These are phyloP conservation scores for Limnephilus auricula DNA, from an alignment of 2,888 invertebrate species.

Conservation along the genomic window DNA sequence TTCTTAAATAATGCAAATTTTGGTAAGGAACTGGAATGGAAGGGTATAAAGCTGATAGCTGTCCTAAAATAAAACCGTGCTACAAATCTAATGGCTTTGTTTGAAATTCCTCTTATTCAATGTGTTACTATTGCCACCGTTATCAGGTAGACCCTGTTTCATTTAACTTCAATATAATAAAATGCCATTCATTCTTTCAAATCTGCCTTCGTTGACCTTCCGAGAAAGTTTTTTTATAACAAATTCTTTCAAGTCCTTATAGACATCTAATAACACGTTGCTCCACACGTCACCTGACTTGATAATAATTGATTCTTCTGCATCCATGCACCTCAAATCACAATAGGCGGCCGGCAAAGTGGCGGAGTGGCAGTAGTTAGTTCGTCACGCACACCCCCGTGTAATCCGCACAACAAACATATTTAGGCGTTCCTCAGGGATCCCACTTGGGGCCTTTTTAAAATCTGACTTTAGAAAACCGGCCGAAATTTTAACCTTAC, in stretches of 20 bases:
- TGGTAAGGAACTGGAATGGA: too few species aligned
- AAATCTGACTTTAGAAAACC: not conserved
- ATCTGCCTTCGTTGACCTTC: not conserved
- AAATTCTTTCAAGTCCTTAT: not conserved
- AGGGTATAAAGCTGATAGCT: too few species aligned
- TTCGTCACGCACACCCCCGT: constrained; percentile 21
- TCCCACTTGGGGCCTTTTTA: not conserved
- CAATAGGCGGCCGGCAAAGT: constrained; percentile 18
- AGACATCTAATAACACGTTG: not conserved
- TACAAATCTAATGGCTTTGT: too few species aligned
- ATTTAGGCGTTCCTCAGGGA: constrained; percentile 17
- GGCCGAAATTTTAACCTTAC: not conserved
- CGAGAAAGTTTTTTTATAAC: not conserved
- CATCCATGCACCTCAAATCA: constrained; percentile 16
- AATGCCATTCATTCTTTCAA: not conserved
- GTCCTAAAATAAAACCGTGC: too few species aligned
- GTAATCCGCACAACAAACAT: constrained; percentile 31
- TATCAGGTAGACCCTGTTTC: not conserved
- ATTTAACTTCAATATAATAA: not conserved
- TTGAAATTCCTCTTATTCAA: too few species aligned
- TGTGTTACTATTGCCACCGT: too few species aligned
- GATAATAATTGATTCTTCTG: constrained; percentile 9
- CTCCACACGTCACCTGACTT: not conserved
- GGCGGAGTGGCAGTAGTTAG: not conserved
- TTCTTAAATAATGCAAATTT: too few species aligned